Evolutionary conservation across 2,797 vertebrate species (phyloP).

Genomic region (Phyllotis vaccarum): DNA sequence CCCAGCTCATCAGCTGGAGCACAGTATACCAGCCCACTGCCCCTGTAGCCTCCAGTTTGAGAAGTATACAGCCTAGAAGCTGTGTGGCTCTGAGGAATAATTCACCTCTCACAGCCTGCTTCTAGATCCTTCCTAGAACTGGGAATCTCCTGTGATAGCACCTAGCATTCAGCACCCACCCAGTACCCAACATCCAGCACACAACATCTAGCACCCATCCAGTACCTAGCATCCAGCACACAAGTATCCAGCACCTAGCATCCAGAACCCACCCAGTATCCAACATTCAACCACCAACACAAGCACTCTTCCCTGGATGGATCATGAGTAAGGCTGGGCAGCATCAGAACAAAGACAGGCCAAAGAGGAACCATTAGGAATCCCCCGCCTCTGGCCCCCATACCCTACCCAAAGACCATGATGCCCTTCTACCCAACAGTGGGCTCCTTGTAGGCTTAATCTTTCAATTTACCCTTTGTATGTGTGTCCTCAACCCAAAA

Average conservation of each 20-base stretch:
- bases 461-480: neutral
- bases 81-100: neutral
- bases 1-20: constrained; percentile 60
- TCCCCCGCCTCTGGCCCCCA: fast-evolving
- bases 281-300: neutral
- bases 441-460: neutral
- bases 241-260: neutral
- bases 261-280: neutral
- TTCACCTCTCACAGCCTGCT: neutral
- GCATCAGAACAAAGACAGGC: neutral
- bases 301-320: neutral
- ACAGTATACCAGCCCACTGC: neutral
- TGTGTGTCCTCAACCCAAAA: constrained; percentile 5
- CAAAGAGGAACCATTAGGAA: neutral
- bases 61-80: neutral
- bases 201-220: neutral
- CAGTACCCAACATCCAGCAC: neutral
- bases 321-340: neutral
- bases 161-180: neutral
- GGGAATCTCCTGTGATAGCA: neutral
- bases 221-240: neutral
- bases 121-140: neutral
- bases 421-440: too few species aligned
- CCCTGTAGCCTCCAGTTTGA: fast-evolving
- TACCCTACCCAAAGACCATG: neutral